These are phyloP conservation scores for Cosmia pyralina DNA, from an alignment of 2,888 invertebrate species.

Conservation along the genomic window DNA sequence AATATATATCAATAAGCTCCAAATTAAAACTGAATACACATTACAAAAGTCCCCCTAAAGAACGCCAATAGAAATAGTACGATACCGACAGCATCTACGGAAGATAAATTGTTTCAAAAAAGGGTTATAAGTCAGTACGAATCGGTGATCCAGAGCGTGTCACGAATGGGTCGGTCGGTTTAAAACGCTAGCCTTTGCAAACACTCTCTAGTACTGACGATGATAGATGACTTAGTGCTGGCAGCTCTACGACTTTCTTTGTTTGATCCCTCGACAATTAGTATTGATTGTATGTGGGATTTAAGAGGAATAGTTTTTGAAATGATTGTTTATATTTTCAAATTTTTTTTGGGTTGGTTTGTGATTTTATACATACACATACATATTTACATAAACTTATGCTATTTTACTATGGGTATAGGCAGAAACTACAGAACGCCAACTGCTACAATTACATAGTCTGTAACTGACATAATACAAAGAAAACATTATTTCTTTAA, in stretches of 20 bases:
- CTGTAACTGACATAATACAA: neutral
- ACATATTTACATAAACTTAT: no score
- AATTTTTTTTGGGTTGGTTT: neutral
- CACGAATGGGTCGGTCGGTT: conserved; percentile 38
- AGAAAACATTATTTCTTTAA: neutral
- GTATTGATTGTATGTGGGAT: conserved; percentile 27
- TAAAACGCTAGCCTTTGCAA: conserved; percentile 54
- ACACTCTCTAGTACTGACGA: conserved; percentile 58
- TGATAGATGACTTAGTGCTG: conserved; percentile 47
- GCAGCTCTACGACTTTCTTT: conserved; percentile 41
- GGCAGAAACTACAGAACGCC: neutral
- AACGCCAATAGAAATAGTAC: conserved; percentile 46
- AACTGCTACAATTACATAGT: neutral
- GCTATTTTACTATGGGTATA: neutral
- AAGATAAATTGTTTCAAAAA: conserved; percentile 66
- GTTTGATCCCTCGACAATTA: conserved; percentile 34
- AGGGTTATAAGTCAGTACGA: conserved; percentile 54
- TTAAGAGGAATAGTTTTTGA: neutral
- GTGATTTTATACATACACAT: neutral
- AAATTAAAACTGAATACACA: neutral
- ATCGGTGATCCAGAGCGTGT: conserved; percentile 30
- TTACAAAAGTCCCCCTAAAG: neutral
- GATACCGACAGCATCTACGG: conserved; percentile 38
- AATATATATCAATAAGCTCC: neutral
- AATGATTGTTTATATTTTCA: neutral